phyloP scores from a whole-genome alignment of 2,888 invertebrate genomes.

The Drosophila borealis region DNA sequence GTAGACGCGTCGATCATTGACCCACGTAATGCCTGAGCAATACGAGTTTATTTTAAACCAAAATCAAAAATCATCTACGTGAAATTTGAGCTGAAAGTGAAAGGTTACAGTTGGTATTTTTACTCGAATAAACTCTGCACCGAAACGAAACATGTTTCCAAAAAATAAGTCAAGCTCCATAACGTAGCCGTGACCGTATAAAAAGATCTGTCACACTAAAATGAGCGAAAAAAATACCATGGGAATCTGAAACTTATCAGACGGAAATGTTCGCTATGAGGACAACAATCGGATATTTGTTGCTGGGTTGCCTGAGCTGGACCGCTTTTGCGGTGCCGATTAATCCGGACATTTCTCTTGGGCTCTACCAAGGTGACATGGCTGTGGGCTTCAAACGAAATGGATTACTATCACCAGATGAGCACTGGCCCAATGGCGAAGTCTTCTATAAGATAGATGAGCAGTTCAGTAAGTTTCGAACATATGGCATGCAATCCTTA shows the following conservation, averaged over 20 bases:
- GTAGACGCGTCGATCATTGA: too few species aligned
- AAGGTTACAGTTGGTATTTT: too few species aligned
- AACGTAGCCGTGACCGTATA: too few species aligned
- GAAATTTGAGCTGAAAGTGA: too few species aligned
- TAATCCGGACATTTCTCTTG: background rate
- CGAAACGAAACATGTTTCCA: background rate
- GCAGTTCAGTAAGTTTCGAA: background rate
- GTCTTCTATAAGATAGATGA: background rate
- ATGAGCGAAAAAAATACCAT: background rate
- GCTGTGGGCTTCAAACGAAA: background rate
- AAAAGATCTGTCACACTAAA: background rate
- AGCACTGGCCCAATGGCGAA: constrained; percentile 4
- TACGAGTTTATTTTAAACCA: too few species aligned
- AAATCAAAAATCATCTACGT: too few species aligned
- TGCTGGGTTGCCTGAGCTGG: background rate
- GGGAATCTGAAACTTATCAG: background rate
- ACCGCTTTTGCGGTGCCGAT: background rate
- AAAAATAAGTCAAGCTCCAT: background rate
- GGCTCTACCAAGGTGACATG: constrained; percentile 5
- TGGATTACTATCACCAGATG: background rate
- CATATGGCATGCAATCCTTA: background rate
- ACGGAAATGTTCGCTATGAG: background rate
- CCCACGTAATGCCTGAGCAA: too few species aligned
- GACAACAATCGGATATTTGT: background rate
- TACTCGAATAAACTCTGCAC: background rate